Evolutionary conservation across 2,888 invertebrate genomes (phyloP).

Genomic region (Tupiocoris notatus): DNA sequence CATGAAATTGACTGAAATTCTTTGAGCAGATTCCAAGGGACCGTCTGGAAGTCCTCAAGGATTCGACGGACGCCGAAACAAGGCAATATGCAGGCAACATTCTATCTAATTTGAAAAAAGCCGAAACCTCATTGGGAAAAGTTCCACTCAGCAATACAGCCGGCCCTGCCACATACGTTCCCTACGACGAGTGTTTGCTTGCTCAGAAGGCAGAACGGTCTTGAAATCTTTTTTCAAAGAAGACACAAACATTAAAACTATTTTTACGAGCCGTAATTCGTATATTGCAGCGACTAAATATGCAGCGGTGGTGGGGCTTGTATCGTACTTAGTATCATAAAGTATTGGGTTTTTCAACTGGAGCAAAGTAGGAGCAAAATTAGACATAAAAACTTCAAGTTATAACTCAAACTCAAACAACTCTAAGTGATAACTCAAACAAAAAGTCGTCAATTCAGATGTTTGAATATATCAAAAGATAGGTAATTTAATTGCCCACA

Average conservation of each 20-base stretch:
- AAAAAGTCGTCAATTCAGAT: too few species aligned
- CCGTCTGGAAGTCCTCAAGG: conserved; percentile 25
- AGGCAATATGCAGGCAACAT: conserved; percentile 44
- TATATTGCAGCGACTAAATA: too few species aligned
- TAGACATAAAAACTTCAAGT: too few species aligned
- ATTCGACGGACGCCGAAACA: conserved; percentile 47
- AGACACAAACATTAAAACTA: neutral
- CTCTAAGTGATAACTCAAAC: too few species aligned
- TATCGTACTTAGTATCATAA: too few species aligned
- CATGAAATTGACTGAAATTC: neutral
- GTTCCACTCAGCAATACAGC: conserved; percentile 1
- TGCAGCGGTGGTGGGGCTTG: too few species aligned
- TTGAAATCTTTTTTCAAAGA: neutral
- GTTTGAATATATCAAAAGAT: too few species aligned
- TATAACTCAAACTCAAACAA: too few species aligned
- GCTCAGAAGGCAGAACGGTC: conserved; percentile 9
- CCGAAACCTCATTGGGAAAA: conserved; percentile 26
- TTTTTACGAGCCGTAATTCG: too few species aligned
- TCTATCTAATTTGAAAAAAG: conserved; percentile 44
- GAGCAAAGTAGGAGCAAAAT: too few species aligned
- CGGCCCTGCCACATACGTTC: conserved; percentile 10
- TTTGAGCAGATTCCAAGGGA: conserved; percentile 18
- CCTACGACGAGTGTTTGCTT: conserved; percentile 26
- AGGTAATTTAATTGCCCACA: too few species aligned
- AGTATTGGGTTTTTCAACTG: too few species aligned